Evolutionary conservation across 2,113 vertebrate genomes (phyloP).

Genomic region (Clarias batrachus): DNA sequence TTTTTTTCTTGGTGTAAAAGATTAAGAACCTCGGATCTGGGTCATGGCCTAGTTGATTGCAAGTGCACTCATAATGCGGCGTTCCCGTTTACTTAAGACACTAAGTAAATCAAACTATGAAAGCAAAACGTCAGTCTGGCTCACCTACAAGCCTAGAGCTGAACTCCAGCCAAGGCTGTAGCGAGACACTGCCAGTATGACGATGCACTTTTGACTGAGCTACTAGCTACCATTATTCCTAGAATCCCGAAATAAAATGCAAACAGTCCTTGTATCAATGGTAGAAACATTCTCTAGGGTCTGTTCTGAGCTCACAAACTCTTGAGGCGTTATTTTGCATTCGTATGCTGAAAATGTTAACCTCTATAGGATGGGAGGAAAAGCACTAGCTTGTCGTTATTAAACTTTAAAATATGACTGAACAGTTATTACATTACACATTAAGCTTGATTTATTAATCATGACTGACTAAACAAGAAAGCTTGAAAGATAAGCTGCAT

Average conservation of each 20-base stretch:
- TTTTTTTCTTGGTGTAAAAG: not conserved
- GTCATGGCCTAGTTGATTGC: conserved; percentile 4
- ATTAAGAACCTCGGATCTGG: not conserved
- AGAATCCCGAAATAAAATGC: not conserved
- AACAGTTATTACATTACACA: not conserved
- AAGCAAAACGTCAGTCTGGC: not conserved
- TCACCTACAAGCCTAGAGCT: conserved; percentile 5
- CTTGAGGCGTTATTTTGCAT: not conserved
- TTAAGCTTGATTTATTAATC: conserved; percentile 22
- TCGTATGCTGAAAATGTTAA: not conserved
- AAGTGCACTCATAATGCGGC: not conserved
- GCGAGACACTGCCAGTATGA: conserved; percentile 14
- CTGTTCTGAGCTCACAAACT: not conserved
- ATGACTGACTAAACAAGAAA: not conserved
- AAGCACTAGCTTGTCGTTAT: not conserved
- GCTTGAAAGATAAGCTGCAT: not conserved
- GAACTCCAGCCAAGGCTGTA: conserved; percentile 29
- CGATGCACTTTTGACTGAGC: conserved; percentile 24
- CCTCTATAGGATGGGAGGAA: not conserved
- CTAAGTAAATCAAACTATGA: not conserved
- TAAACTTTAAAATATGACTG: conserved; percentile 2
- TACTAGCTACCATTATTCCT: not conserved
- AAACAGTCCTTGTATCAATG: conserved; percentile 10
- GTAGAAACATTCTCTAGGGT: not conserved
- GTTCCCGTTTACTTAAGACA: not conserved